Evolutionary conservation across 2,888 invertebrate species (phyloP).

Genomic region (Balanococcus diminutus): DNA sequence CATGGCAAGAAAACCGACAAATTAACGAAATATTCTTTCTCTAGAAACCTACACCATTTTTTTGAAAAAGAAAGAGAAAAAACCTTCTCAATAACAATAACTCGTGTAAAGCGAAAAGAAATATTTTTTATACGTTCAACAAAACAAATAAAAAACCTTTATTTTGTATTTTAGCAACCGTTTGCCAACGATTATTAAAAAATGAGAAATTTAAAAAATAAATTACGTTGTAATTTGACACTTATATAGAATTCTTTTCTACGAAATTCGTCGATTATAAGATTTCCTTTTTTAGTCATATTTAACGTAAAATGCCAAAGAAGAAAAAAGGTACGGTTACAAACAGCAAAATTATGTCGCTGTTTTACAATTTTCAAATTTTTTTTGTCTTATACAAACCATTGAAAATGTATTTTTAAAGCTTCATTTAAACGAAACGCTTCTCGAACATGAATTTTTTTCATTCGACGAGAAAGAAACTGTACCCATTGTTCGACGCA

Average conservation of each 20-base stretch:
- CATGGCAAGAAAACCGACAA: background rate
- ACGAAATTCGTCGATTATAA: conserved; percentile 21
- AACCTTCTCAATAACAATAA: background rate
- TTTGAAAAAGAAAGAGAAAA: background rate
- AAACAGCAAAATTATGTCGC: background rate
- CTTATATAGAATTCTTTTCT: conserved; percentile 26
- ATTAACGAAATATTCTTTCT: conserved; percentile 1
- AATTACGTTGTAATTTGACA: conserved; percentile 24
- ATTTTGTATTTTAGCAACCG: background rate
- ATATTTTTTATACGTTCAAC: conserved; percentile 2
- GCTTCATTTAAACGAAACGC: background rate
- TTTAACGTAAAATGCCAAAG: background rate
- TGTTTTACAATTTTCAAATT: background rate
- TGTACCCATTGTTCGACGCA: background rate
- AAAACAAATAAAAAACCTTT: conserved; percentile 8
- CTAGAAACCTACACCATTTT: background rate
- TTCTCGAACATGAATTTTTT: background rate
- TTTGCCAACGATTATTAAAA: conserved; percentile 23
- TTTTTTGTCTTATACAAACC: background rate
- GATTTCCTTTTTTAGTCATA: background rate
- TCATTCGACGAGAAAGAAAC: background rate
- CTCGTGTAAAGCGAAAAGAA: background rate
- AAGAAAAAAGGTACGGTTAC: background rate
- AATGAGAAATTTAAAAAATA: conserved; percentile 26
- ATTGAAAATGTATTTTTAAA: background rate